Evolutionary conservation across 2,113 vertebrate genomes (phyloP).

Genomic region (Eclectus roratus): DNA sequence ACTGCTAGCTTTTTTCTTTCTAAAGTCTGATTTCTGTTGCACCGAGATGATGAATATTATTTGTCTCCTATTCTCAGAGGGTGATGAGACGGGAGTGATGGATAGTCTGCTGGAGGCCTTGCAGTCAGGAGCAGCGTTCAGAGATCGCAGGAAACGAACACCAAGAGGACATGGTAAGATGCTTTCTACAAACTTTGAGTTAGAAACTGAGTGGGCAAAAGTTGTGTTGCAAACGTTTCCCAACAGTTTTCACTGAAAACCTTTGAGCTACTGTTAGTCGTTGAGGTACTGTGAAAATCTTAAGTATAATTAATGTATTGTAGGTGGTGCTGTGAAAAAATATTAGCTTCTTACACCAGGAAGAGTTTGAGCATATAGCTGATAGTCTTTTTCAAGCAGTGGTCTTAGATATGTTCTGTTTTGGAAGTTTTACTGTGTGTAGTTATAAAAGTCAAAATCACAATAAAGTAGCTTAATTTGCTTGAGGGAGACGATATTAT

Average conservation of each 20-base stretch:
- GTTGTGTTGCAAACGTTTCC: not conserved
- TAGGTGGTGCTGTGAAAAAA: not conserved
- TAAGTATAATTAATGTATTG: not conserved
- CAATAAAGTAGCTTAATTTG: not conserved
- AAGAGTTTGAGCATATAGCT: not conserved
- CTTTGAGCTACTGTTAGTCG: not conserved
- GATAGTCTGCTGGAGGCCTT: slow-evolving; percentile 96
- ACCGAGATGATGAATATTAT: slow-evolving; percentile 47
- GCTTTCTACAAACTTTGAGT: not conserved
- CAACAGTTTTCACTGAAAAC: not conserved
- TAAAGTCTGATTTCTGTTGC: slow-evolving; percentile 32
- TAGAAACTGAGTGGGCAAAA: rapidly evolving
- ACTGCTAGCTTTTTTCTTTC: not conserved
- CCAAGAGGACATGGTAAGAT: slow-evolving; percentile 80
- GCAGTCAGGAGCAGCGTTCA: slow-evolving; percentile 96
- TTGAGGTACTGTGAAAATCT: not conserved
- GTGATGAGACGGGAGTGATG: slow-evolving; percentile 98
- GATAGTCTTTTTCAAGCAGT: not conserved
- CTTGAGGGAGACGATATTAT: not conserved
- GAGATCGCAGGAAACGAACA: slow-evolving; percentile 93
- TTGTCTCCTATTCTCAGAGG: slow-evolving; percentile 80
- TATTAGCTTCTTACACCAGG: not conserved
- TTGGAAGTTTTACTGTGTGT: not conserved
- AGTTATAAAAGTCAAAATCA: not conserved
- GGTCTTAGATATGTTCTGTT: not conserved